phyloP scores from a whole-genome alignment of 2,113 vertebrate species.

The Oryzias melastigma region DNA sequence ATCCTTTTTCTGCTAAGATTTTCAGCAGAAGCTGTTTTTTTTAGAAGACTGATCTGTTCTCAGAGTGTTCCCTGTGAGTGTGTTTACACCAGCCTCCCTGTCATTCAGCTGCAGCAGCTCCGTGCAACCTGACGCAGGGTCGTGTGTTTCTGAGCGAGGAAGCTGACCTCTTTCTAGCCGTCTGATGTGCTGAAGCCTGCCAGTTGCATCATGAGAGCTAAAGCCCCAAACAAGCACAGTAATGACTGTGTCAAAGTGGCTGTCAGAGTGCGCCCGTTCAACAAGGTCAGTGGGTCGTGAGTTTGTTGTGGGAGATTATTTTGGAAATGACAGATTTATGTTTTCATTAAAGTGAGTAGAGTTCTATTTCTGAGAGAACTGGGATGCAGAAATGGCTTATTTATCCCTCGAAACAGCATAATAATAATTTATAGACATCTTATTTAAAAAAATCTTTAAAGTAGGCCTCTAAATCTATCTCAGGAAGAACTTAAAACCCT shows the following conservation, averaged over 20 bases:
- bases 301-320: background rate
- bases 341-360: background rate
- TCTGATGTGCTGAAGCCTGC: conserved; percentile 1
- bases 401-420: too few relatives aligned
- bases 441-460: too few relatives aligned
- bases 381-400: too few relatives aligned
- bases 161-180: conserved; percentile 5
- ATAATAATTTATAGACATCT: too few relatives aligned
- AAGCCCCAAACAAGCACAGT: conserved; percentile 58
- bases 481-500: too few relatives aligned
- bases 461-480: too few relatives aligned
- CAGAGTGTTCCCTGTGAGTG: background rate
- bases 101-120: background rate
- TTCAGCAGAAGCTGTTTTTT: background rate
- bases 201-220: conserved; percentile 48
- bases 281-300: conserved; percentile 77
- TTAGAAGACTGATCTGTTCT: background rate
- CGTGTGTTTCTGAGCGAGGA: conserved; percentile 5
- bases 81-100: background rate
- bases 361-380: background rate
- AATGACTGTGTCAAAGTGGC: conserved; percentile 82
- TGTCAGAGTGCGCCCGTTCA: conserved; percentile 81
- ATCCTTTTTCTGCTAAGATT: background rate
- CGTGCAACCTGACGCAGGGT: conserved; percentile 41
- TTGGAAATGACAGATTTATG: background rate